Evolutionary conservation across 1,140 invertebrate species (phyloP), one percentile per base, ranked within the genome.

Genomic region (Drosophila tropicalis): DNA sequence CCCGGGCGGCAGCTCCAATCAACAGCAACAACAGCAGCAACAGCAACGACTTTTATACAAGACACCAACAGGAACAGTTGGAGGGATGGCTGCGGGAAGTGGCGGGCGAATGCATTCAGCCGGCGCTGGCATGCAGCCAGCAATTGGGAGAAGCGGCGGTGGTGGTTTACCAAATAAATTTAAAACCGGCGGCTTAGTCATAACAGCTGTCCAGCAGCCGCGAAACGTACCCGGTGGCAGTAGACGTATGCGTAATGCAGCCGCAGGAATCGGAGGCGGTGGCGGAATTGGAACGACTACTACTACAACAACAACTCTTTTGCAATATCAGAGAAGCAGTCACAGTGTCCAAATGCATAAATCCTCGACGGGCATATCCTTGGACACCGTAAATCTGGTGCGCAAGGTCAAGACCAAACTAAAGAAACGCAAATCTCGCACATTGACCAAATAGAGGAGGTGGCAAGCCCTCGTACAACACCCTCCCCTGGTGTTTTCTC

Each of bases 101-200:
- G n/a, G n/a, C 4, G 66, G 65, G 12, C 64, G 75, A 7, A 71
- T 57, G 39, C 58, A 79, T 32, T 73, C 78, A 1, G 70, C 70
- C 13, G 76, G 69, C 0, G 72, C 9, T 4, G 47, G 17, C 5
- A n/a, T 51, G 36, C 62, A 78, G 29, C 63, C 34, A 32, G 60
- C 44, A 41, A 41, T 55, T 17, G 44, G 62, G 12, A 34, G 54
- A 40, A 15, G 44, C 17, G 51, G 62, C 7, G 13, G 36, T 13
- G 56, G 64, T 7, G 68, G 67, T 6, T 51, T 57, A 32, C 39
- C 85, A 3, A 78, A 70, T 71, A 93, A 93, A 69, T 94, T 95
- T 74, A 93, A 93, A 78, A 95, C 94, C 79, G 92, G 93, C 67
- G 94, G 93, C n/a, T 92, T 94, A 74, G 94, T 94, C 3, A 93